Evolutionary conservation across 2,797 vertebrate species (phyloP), one percentile per base, ranked within the genome.

Genomic region (Salmo trutta): DNA sequence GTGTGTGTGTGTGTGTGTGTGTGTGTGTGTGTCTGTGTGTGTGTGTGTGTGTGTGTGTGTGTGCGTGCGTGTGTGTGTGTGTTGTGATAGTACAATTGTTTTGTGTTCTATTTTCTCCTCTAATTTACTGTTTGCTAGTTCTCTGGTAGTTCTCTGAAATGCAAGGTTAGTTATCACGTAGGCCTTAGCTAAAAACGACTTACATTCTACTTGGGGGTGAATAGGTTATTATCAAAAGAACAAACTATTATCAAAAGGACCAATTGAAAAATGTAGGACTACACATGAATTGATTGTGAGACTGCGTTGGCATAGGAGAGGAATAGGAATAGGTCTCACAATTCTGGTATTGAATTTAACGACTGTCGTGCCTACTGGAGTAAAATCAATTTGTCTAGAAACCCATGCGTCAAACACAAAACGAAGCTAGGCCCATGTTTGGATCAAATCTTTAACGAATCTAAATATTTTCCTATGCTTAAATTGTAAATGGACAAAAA

Each of bases 1-100:
- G 71, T 54, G 68, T 70, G 29, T 41, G 24, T 68, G 21, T 36
- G 74, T 66, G 74, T 67, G 31, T 75, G 21, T 66, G 72, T 71
- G 36, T 47, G 36, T 71, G 27, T 29, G 27, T 29, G 27, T 29
- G 27, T 29, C 1, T 29, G 27, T 29, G 27, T 29, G 27, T 29
- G 27, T 29, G 27, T 29, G 27, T 29, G 27, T 29, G 27, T 29
- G 27, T 29, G 27, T 29, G 27, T 29, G 27, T 29, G 31, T 31
- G 31, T 0, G 4, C 4, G 31, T 31, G 31, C 4, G 31, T 31
- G 31, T 4, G 29, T 2, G 29, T 2, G 33, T 33, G 33, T 5
- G 33, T 33, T 5, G 5, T 5, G 3, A 3, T 36, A 36, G 33
- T 36, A 41, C 36, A 10, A 10, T 8, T 41, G 36, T 41, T 41